phyloP scores from a whole-genome alignment of 2,113 vertebrate genomes.

The Chunga burmeisteri region DNA sequence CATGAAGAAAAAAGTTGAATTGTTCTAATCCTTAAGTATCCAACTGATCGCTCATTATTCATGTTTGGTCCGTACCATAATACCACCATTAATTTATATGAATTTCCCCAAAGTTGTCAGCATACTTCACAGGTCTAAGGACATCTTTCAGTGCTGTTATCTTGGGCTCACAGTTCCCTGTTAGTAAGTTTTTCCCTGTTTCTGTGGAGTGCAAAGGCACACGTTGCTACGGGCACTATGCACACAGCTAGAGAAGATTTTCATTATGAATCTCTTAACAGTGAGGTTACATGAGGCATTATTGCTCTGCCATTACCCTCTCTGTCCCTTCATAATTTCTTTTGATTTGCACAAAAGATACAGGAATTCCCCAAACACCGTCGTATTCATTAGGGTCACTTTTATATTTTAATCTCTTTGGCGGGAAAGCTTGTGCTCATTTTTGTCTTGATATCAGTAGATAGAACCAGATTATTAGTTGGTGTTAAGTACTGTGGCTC shows the following conservation, averaged over 20 bases:
- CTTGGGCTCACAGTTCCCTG: not conserved
- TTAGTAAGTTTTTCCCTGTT: not conserved
- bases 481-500: not conserved
- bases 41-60: not conserved
- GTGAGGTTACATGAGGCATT: not conserved
- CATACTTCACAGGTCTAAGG: not conserved
- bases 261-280: not conserved
- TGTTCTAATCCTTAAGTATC: not conserved
- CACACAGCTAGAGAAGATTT: not conserved
- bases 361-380: not conserved
- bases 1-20: not conserved
- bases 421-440: not conserved
- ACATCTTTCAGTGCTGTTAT: not conserved
- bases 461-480: not conserved
- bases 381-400: not conserved
- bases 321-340: not conserved
- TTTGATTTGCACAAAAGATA: slow-evolving; percentile 1
- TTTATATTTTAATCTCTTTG: slow-evolving; percentile 8
- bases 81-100: not conserved
- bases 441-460: not conserved
- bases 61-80: not conserved
- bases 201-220: not conserved
- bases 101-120: not conserved
- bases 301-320: not conserved
- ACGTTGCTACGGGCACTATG: not conserved